Evolutionary conservation across 2,888 invertebrate species (phyloP), one percentile per base, ranked within the genome.

Genomic region (Drosophila cognata): DNA sequence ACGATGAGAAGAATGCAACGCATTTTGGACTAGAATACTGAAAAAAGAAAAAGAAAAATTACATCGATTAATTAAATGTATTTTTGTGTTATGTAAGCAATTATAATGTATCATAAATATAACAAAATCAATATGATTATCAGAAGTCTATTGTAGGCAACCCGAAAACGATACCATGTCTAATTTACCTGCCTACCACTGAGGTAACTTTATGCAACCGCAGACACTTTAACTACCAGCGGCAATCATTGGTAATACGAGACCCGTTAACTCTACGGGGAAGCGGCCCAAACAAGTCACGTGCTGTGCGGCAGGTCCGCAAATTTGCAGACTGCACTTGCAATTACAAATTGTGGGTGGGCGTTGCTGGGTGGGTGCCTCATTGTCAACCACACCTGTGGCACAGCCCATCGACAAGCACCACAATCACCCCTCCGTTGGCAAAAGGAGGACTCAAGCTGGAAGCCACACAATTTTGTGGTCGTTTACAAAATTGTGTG

Each of bases 381-480:
- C 36, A 63, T 46, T 38, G 56, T 56, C 73, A 73, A 46, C 43
- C 74, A 66, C 74, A 72, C 56, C 67, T 58, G 57, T 38, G 38
- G 36, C 25, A n/a, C 51, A 51, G 18, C 18, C 28, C 50, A 58
- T 13, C 11, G 2, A n/a, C 16, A 28, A 29, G 29, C 25, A 21
- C 33, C 33, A 21, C 50, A 18, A 33, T 21, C 64, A n/a, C 31
- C 11, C 50, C 50, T 16, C 36, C 33, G 7, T 55, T n/a, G 18
- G 31, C 38, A 60, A 56, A 74, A 63, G 50, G 69, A 81, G 57
- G 51, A 63, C 69, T 36, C 66, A 46, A 68, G 66, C 68, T 81
- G 28, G 89, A 89, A 84, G 84, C 84, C 90, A 74, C 58, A 89
- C 90, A 84, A 85, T 76, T 73, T 72, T 82, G 76, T 61, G 76